phyloP scores from a whole-genome alignment of 2,797 vertebrate genomes.

The Limosa lapponica region DNA sequence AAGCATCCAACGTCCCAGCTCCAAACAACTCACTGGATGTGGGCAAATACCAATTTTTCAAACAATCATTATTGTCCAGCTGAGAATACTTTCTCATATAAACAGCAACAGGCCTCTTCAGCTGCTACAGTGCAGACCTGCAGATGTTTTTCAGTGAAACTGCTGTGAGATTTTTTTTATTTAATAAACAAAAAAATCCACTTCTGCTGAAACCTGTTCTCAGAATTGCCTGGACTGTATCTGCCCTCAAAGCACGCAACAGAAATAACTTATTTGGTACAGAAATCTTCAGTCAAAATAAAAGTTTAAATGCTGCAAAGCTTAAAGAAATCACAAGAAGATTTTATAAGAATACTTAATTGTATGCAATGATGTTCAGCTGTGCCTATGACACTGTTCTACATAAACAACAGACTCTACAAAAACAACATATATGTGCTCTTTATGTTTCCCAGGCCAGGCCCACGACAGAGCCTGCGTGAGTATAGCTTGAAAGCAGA shows the following conservation, averaged over 20 bases:
- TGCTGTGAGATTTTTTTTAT: not conserved
- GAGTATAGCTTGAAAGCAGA: not conserved
- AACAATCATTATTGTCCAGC: not conserved
- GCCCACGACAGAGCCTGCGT: not conserved
- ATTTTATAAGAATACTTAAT: not conserved
- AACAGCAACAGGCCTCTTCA: not conserved
- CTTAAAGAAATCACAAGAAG: not conserved
- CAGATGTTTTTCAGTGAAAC: not conserved
- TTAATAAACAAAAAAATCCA: not conserved
- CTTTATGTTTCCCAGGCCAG: not conserved
- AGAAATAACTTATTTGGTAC: not conserved
- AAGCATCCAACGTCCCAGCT: not conserved
- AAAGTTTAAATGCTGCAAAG: not conserved
- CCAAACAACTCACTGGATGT: not conserved
- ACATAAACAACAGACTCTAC: not conserved
- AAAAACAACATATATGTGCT: not conserved
- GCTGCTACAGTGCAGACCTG: not conserved
- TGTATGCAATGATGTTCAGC: not conserved
- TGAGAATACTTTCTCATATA: not conserved
- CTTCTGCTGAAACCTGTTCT: not conserved
- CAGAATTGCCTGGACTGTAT: not conserved
- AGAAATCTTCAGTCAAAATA: not conserved
- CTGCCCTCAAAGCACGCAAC: not conserved
- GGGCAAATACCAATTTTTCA: not conserved
- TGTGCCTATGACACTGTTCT: not conserved